Evolutionary conservation across 2,888 invertebrate species (phyloP).

Genomic region (Drosophila diplacantha): DNA sequence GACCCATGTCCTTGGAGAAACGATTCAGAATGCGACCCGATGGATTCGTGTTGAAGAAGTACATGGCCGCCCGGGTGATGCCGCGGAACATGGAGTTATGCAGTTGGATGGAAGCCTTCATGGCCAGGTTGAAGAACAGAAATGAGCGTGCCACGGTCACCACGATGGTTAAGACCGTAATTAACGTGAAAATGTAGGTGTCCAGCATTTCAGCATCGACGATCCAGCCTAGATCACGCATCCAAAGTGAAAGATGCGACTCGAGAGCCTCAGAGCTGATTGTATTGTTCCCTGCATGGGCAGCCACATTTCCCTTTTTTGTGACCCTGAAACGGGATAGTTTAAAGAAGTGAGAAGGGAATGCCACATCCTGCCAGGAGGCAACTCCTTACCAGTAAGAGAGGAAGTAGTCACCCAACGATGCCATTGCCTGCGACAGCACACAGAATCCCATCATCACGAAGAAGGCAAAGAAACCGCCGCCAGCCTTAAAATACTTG

Average conservation of each 20-base stretch:
- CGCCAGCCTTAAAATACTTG: constrained; percentile 85
- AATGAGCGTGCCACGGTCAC: constrained; percentile 77
- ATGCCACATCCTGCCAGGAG: background rate
- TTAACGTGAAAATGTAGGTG: constrained; percentile 79
- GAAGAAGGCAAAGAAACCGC: constrained; percentile 81
- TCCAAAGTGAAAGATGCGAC: constrained; percentile 47
- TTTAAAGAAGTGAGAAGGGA: background rate
- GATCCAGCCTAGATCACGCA: constrained; percentile 55
- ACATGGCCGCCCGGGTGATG: constrained; percentile 88
- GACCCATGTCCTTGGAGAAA: constrained; percentile 91
- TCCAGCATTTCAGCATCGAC: constrained; percentile 70
- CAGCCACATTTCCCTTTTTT: constrained; percentile 52
- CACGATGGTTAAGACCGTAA: constrained; percentile 78
- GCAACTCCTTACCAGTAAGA: constrained; percentile 81
- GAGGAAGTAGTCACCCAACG: constrained; percentile 88
- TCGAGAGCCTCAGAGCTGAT: constrained; percentile 35
- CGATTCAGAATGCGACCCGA: constrained; percentile 90
- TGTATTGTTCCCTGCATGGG: constrained; percentile 44
- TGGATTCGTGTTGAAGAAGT: constrained; percentile 93
- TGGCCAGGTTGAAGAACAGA: constrained; percentile 81
- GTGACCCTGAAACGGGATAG: constrained; percentile 45
- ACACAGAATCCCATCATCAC: constrained; percentile 82
- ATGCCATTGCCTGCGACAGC: constrained; percentile 84
- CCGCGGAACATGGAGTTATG: constrained; percentile 92
- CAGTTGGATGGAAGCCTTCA: constrained; percentile 86